These are phyloP conservation scores for Terebella lapidaria DNA, from an alignment of 2,888 invertebrate genomes.

Conservation along the genomic window DNA sequence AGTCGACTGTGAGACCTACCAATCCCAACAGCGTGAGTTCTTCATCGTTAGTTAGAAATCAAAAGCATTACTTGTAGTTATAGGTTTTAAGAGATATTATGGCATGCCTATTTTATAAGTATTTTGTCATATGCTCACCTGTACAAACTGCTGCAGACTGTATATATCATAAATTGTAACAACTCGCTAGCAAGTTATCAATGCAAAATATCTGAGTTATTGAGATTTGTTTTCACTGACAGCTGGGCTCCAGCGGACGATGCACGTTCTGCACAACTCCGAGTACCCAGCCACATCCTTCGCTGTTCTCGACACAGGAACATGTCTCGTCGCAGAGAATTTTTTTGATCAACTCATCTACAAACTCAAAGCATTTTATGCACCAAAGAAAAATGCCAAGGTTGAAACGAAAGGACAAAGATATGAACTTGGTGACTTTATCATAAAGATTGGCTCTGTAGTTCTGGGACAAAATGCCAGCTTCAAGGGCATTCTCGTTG, in stretches of 20 bases:
- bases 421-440: conserved; percentile 72
- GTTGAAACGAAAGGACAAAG: conserved; percentile 75
- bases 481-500: conserved; percentile 88
- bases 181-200: too few species aligned
- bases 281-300: conserved; percentile 93
- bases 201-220: too few species aligned
- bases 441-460: conserved; percentile 87
- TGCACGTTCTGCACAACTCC: conserved; percentile 91
- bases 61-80: too few species aligned
- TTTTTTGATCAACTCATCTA: conserved; percentile 85
- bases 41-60: too few species aligned
- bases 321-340: conserved; percentile 83
- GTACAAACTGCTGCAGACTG: too few species aligned
- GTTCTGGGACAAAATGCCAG: conserved; percentile 74
- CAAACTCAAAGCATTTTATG: conserved; percentile 81
- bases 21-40: conserved; percentile 28
- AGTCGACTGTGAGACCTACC: conserved; percentile 92
- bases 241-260: conserved; percentile 72
- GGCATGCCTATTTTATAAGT: too few species aligned
- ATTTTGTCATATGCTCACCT: too few species aligned
- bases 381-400: conserved; percentile 68
- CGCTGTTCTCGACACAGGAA: conserved; percentile 77
- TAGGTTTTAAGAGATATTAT: too few species aligned
- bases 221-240: too few species aligned
- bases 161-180: too few species aligned